Percentiles rank a stretch among this genome's conserved stretches.
Evolutionary conservation across 1,140 invertebrate species (phyloP).

Genomic region (Drosophila eugracilis): DNA sequence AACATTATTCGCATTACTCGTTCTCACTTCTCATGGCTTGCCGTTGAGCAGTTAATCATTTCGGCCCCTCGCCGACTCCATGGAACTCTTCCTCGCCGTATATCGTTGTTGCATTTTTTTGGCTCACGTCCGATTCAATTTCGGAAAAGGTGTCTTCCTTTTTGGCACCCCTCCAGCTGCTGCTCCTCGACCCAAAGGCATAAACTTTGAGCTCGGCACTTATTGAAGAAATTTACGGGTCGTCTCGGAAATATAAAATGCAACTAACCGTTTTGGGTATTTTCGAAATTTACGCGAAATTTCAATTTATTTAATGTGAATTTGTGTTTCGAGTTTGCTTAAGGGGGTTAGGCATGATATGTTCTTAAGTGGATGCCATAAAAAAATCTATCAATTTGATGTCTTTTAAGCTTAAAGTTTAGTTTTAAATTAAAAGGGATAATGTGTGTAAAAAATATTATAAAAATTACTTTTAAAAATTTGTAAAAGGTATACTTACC

Average conservation of each 20-base stretch:
- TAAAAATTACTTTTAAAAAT: too few species aligned
- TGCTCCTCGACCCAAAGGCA: constrained; percentile 30
- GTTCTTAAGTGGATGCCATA: too few species aligned
- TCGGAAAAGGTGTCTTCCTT: constrained; percentile 49
- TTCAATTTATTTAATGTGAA: neutral
- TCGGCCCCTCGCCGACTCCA: constrained; percentile 1
- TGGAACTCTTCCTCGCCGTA: constrained; percentile 1
- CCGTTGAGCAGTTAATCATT: constrained; percentile 70
- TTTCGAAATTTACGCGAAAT: neutral
- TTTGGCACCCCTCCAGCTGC: constrained; percentile 38
- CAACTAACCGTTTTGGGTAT: neutral
- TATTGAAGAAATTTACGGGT: constrained; percentile 42
- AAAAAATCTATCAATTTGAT: too few species aligned
- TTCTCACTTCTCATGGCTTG: constrained; percentile 32
- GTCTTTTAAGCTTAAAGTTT: too few species aligned
- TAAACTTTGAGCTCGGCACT: constrained; percentile 42
- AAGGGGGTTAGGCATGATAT: too few species aligned
- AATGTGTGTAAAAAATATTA: too few species aligned
- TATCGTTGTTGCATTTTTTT: constrained; percentile 48
- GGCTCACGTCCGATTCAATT: constrained; percentile 59
- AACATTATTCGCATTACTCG: constrained; percentile 48
- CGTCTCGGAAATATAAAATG: constrained; percentile 11
- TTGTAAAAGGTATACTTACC: too few species aligned
- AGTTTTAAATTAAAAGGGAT: too few species aligned
- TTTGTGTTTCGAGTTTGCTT: too few species aligned